Percentiles rank a stretch among this genome's conserved stretches.
phyloP scores from a whole-genome alignment of 1,140 invertebrate genomes.

The Trichonephila clavipes region DNA sequence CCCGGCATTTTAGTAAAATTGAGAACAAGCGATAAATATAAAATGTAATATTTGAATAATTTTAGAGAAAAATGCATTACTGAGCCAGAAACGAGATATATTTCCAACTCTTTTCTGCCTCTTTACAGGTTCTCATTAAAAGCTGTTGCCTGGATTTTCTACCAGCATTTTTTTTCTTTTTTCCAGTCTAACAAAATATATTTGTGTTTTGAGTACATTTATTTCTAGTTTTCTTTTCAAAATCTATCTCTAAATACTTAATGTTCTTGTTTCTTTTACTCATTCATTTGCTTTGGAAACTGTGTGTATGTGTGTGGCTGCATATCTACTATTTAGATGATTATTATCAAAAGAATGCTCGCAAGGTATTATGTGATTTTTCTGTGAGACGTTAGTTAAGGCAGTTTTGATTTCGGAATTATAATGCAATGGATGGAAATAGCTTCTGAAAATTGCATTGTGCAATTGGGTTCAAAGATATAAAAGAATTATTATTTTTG shows the following conservation, averaged over 20 bases:
- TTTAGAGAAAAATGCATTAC: background rate
- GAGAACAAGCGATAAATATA: too few relatives aligned
- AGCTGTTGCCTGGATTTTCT: background rate
- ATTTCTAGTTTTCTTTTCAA: conserved; percentile 41
- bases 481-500: too few relatives aligned
- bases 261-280: background rate
- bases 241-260: conserved; percentile 7
- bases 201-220: conserved; percentile 35
- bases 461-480: background rate
- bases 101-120: conserved; percentile 32
- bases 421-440: background rate
- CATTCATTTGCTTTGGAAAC: too few relatives aligned
- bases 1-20: too few relatives aligned
- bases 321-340: conserved; percentile 29
- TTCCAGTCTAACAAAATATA: conserved; percentile 6
- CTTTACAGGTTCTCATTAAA: conserved; percentile 28
- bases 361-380: background rate
- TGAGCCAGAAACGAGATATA: conserved; percentile 35
- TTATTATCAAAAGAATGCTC: background rate
- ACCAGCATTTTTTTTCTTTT: background rate
- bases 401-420: background rate
- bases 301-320: too few relatives aligned
- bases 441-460: background rate
- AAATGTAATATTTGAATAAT: background rate
- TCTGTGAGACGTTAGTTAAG: background rate